Evolutionary conservation across 1,140 invertebrate genomes (phyloP).

Genomic region (Aricia agestis): DNA sequence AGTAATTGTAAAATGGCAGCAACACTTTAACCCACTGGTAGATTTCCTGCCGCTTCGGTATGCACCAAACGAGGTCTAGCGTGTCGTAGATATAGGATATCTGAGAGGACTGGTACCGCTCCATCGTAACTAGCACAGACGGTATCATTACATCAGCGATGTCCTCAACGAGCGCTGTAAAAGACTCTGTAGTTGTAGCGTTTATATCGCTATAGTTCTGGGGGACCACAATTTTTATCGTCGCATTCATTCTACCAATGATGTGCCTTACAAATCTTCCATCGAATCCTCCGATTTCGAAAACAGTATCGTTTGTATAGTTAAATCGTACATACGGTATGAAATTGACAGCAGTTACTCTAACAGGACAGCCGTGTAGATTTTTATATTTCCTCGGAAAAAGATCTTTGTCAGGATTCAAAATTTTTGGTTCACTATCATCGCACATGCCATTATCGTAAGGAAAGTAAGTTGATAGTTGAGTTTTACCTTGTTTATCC

Average conservation of each 20-base stretch:
- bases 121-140: constrained; percentile 30
- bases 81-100: constrained; percentile 33
- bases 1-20: constrained; percentile 38
- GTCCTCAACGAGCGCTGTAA: constrained; percentile 34
- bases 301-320: constrained; percentile 30
- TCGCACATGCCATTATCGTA: constrained; percentile 38
- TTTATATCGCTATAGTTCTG: constrained; percentile 28
- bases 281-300: constrained; percentile 38
- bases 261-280: constrained; percentile 37
- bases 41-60: constrained; percentile 42
- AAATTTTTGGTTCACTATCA: constrained; percentile 32
- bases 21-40: constrained; percentile 46
- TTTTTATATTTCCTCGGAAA: constrained; percentile 49
- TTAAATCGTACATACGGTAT: constrained; percentile 35
- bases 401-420: constrained; percentile 26
- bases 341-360: constrained; percentile 29
- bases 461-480: constrained; percentile 41
- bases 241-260: constrained; percentile 39
- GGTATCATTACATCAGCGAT: constrained; percentile 42
- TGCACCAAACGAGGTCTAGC: constrained; percentile 42
- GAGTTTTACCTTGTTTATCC: constrained; percentile 26
- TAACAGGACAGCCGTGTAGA: constrained; percentile 46
- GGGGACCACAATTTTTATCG: constrained; percentile 32
- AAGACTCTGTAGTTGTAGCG: constrained; percentile 26
- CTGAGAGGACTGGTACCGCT: constrained; percentile 34